phyloP scores from a whole-genome alignment of 2,113 vertebrate species.

The Rhinichthys klamathensis region DNA sequence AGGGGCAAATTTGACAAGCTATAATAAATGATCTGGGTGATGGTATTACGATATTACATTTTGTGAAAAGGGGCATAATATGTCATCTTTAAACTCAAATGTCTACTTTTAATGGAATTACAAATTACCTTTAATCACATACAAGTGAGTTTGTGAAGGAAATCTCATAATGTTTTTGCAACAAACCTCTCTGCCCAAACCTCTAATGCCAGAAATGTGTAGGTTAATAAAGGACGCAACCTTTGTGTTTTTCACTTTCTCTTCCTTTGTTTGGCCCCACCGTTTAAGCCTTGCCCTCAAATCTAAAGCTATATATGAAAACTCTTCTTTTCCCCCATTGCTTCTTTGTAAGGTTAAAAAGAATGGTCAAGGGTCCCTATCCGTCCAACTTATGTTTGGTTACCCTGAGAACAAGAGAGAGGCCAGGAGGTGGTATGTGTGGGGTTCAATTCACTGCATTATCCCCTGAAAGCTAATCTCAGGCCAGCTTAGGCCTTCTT shows the following conservation, averaged over 20 bases:
- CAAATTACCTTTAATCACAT: background rate
- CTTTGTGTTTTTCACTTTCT: slow-evolving; percentile 68
- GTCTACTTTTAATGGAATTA: background rate
- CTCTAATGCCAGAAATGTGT: slow-evolving; percentile 60
- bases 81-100: background rate
- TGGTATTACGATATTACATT: too few relatives aligned
- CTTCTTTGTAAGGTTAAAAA: slow-evolving; percentile 65
- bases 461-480: slow-evolving; percentile 82
- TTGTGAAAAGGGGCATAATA: too few relatives aligned
- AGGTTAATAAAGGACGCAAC: slow-evolving; percentile 63
- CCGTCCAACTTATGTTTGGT: slow-evolving; percentile 77
- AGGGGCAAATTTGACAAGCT: too few relatives aligned
- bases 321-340: slow-evolving; percentile 59
- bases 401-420: slow-evolving; percentile 74
- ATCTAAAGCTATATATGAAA: slow-evolving; percentile 61
- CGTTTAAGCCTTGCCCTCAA: slow-evolving; percentile 66
- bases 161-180: slow-evolving; percentile 41
- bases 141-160: slow-evolving; percentile 18
- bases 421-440: slow-evolving; percentile 70
- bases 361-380: slow-evolving; percentile 75
- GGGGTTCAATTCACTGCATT: slow-evolving; percentile 78
- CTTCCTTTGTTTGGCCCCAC: slow-evolving; percentile 63
- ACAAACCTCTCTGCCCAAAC: slow-evolving; percentile 12
- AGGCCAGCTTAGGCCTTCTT: slow-evolving; percentile 73
- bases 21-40: too few relatives aligned